phyloP scores from a whole-genome alignment of 2,113 vertebrate genomes.

The Amazona guildingii region DNA sequence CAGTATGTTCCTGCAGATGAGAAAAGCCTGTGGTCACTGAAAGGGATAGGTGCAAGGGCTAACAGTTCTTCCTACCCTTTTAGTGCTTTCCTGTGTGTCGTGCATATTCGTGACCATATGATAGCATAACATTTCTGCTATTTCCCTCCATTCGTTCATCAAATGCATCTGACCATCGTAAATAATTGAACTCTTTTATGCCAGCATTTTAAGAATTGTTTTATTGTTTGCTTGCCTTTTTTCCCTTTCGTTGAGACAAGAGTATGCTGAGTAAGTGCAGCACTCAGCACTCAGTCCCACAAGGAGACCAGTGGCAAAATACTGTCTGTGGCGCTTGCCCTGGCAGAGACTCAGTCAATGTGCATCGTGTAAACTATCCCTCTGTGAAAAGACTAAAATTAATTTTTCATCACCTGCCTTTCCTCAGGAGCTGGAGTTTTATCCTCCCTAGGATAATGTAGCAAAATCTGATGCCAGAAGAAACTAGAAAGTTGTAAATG shows the following conservation, averaged over 20 bases:
- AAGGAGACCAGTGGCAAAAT: neutral
- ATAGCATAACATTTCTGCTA: accelerated
- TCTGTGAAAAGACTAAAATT: neutral
- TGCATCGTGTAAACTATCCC: neutral
- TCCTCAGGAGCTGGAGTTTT: neutral
- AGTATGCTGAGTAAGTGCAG: neutral
- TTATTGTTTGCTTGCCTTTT: neutral
- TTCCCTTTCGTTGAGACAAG: neutral
- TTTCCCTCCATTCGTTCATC: neutral
- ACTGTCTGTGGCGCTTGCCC: neutral
- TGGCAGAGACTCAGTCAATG: neutral
- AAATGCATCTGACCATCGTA: neutral
- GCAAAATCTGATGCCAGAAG: neutral
- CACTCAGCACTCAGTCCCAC: neutral
- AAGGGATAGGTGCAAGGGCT: neutral
- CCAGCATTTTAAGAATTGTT: neutral
- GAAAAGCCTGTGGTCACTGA: neutral
- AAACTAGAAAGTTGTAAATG: neutral
- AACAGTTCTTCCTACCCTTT: neutral
- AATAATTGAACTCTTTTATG: neutral
- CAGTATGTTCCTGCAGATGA: neutral
- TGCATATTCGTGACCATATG: neutral
- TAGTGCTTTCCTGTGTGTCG: neutral
- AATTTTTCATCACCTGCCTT: neutral
- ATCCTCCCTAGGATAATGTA: neutral